Evolutionary conservation across 2,113 vertebrate species (phyloP).

Genomic region (Synchiropus splendidus): DNA sequence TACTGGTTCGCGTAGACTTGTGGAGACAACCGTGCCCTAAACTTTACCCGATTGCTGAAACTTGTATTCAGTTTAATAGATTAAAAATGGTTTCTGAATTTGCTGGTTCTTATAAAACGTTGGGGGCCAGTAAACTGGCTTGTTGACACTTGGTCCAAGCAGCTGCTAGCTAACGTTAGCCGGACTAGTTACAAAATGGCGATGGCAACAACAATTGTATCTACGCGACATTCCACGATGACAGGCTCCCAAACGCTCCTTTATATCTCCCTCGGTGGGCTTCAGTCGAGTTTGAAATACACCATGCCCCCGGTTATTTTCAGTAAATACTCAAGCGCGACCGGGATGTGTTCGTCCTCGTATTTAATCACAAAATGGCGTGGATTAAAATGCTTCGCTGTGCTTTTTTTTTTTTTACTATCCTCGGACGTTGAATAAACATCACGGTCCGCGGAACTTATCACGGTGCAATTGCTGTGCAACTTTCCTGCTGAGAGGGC

Average conservation of each 20-base stretch:
- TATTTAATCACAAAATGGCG: conserved; percentile 60
- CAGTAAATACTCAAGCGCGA: too few species aligned
- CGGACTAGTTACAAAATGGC: conserved; percentile 66
- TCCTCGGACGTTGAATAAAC: too few species aligned
- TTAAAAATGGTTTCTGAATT: too few species aligned
- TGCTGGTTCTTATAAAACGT: neutral
- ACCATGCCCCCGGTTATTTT: too few species aligned
- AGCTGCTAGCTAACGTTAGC: conserved; percentile 40
- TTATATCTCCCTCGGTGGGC: conserved; percentile 6
- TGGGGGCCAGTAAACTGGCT: neutral
- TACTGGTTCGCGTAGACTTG: conserved; percentile 26
- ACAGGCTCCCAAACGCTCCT: conserved; percentile 33
- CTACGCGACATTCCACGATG: conserved; percentile 60
- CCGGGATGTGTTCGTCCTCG: conserved; percentile 8
- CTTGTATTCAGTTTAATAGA: too few species aligned
- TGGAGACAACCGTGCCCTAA: neutral
- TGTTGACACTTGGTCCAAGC: conserved; percentile 33
- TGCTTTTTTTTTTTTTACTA: neutral
- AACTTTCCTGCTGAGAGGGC: conserved; percentile 52
- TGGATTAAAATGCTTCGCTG: conserved; percentile 38
- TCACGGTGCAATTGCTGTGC: conserved; percentile 11
- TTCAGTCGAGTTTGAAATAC: too few species aligned
- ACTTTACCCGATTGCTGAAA: too few species aligned
- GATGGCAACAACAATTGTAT: conserved; percentile 63
- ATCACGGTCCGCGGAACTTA: too few species aligned